Evolutionary conservation across 2,113 vertebrate genomes (phyloP).

Genomic region (Sciurus niger): DNA sequence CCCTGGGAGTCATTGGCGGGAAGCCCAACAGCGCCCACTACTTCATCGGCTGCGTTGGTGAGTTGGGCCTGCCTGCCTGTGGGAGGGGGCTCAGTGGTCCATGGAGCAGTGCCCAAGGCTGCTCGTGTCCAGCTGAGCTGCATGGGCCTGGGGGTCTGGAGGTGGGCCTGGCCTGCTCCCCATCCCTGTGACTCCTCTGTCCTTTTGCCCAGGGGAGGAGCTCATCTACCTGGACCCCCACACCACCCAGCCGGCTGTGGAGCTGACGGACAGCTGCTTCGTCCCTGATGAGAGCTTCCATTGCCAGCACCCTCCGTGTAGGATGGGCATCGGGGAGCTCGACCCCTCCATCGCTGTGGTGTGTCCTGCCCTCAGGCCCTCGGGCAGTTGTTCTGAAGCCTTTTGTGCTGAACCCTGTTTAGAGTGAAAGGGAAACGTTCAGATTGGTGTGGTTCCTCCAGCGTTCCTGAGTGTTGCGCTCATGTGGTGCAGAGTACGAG

Average conservation of each 20-base stretch:
- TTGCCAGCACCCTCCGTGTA: conserved; percentile 97
- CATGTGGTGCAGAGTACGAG: not conserved
- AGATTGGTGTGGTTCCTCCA: not conserved
- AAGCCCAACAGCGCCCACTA: conserved; percentile 99
- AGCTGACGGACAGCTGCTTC: conserved; percentile 88
- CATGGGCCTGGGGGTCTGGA: no score
- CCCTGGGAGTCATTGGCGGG: conserved; percentile 98
- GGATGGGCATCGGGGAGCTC: conserved; percentile 97
- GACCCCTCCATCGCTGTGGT: conserved; percentile 99
- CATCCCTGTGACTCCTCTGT: not conserved
- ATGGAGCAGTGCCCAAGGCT: no score
- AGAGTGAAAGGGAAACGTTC: not conserved
- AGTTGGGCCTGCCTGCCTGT: conserved; percentile 72
- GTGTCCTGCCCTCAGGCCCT: conserved; percentile 48
- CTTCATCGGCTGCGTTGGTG: conserved; percentile 99
- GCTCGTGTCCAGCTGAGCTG: not conserved
- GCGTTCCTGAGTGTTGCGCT: fast-evolving
- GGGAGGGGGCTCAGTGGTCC: no score
- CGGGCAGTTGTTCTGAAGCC: not conserved
- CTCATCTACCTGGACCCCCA: conserved; percentile 98
- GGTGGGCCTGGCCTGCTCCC: not conserved
- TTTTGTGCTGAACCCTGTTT: not conserved
- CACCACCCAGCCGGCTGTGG: conserved; percentile 96
- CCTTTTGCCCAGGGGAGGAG: conserved; percentile 92
- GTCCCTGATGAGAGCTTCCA: conserved; percentile 96